Evolutionary conservation across 2,888 invertebrate genomes (phyloP).

Genomic region (Serrognathus titanus): DNA sequence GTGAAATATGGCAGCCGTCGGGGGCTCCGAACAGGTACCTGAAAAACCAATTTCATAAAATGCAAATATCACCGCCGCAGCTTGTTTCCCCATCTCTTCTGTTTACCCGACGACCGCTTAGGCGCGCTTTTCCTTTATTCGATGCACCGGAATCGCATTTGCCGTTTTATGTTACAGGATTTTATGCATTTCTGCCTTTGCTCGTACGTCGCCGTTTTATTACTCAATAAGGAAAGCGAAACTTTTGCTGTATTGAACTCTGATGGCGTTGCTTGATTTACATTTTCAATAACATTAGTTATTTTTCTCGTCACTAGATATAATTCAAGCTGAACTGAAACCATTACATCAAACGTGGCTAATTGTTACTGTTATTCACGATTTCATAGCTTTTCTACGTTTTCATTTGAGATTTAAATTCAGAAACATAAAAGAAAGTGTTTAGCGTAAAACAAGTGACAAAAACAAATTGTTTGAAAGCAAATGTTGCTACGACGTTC

Average conservation of each 20-base stretch:
- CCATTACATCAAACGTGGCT: too few relatives aligned
- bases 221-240: not conserved
- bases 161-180: constrained; percentile 1
- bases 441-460: too few relatives aligned
- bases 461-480: too few relatives aligned
- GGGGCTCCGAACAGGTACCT: not conserved
- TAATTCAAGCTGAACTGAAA: too few relatives aligned
- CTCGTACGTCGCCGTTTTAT: not conserved
- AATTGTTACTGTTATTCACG: too few relatives aligned
- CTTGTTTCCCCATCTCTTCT: not conserved
- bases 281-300: too few relatives aligned
- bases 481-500: too few relatives aligned
- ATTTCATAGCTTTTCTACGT: too few relatives aligned
- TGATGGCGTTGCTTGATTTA: not conserved
- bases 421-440: too few relatives aligned
- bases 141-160: constrained; percentile 3
- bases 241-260: not conserved
- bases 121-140: not conserved
- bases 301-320: too few relatives aligned
- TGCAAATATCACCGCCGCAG: constrained; percentile 1
- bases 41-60: constrained; percentile 4
- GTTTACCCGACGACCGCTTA: not conserved
- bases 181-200: not conserved
- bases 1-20: constrained; percentile 15
- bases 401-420: too few relatives aligned